Evolutionary conservation across 2,113 vertebrate species (phyloP).

Genomic region (Agelaius phoeniceus): DNA sequence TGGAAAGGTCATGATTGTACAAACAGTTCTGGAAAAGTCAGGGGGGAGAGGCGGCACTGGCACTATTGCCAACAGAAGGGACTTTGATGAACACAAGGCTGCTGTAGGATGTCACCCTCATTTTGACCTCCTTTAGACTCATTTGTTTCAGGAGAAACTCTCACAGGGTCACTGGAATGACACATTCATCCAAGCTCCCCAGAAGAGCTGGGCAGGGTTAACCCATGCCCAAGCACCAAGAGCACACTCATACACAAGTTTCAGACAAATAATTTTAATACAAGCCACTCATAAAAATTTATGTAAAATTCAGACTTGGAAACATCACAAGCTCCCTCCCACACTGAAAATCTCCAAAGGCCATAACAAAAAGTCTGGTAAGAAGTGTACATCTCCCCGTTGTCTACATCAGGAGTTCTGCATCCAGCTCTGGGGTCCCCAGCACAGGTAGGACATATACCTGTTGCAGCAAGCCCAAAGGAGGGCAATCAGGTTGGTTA

Average conservation of each 20-base stretch:
- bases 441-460: background rate
- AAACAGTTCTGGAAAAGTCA: background rate
- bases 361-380: background rate
- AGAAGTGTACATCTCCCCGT: background rate
- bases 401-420: background rate
- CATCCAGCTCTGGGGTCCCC: background rate
- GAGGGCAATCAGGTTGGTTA: background rate
- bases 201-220: background rate
- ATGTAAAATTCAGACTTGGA: background rate
- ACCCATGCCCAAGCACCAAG: background rate
- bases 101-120: background rate
- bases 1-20: background rate
- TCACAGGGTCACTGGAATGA: background rate
- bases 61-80: background rate
- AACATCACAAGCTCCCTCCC: background rate
- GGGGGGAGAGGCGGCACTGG: background rate
- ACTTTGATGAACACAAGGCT: background rate
- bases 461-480: rapidly evolving
- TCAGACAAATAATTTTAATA: background rate
- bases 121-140: background rate
- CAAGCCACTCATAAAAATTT: background rate
- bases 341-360: background rate
- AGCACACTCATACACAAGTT: background rate
- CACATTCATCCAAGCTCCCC: background rate
- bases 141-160: background rate